Conservation (phyloP, 2,888 invertebrate species). For the Pseudeuparius sepicola region DNA sequence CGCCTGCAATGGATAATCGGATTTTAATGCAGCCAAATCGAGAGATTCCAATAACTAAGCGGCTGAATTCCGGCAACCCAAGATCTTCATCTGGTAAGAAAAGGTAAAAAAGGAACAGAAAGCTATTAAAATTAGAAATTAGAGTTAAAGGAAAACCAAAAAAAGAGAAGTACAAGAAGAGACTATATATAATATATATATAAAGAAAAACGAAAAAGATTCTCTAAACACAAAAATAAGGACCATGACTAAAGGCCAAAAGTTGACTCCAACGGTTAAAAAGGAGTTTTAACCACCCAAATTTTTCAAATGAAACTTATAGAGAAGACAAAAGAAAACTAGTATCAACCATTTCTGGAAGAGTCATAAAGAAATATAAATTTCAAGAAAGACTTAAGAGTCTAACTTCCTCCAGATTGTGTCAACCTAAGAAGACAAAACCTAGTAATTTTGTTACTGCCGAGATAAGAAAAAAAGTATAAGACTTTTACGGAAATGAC, state of each 20-base stretch:
- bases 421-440: too few species aligned
- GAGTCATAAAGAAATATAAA: too few species aligned
- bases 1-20: too few species aligned
- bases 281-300: conserved; percentile 11
- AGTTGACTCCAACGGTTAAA: too few species aligned
- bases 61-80: too few species aligned
- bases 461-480: neutral
- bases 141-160: conserved; percentile 6
- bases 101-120: conserved; percentile 3
- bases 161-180: conserved; percentile 6
- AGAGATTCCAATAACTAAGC: too few species aligned
- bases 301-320: conserved; percentile 5
- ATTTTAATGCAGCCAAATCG: too few species aligned
- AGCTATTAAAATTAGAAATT: conserved; percentile 7
- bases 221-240: conserved; percentile 6
- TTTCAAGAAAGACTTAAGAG: conserved; percentile 8
- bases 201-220: conserved; percentile 4
- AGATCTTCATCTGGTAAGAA: conserved; percentile 7
- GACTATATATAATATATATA: too few species aligned
- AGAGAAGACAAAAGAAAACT: conserved; percentile 10
- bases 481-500: conserved; percentile 9
- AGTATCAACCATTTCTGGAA: conserved; percentile 9
- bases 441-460: too few species aligned
- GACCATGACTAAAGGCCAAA: conserved; percentile 5
- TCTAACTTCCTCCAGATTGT: too few species aligned